These are phyloP conservation scores for Cosmia trapezina DNA, from an alignment of 2,888 invertebrate species.

Conservation along the genomic window DNA sequence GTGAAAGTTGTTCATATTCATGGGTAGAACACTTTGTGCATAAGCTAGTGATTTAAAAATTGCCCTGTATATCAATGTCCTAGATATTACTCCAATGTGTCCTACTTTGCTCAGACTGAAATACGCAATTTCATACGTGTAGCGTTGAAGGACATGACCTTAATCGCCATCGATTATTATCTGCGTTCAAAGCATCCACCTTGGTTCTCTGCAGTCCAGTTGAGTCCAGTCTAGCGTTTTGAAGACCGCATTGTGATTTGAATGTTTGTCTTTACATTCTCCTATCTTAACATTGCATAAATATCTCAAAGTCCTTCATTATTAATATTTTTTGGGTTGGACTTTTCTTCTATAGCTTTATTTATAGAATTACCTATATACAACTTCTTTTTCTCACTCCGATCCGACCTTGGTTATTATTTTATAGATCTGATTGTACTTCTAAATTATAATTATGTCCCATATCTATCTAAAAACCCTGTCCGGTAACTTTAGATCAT, in stretches of 20 bases:
- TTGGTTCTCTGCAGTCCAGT: constrained; percentile 32
- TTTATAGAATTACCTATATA: neutral
- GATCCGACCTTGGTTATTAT: neutral
- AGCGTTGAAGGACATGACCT: constrained; percentile 47
- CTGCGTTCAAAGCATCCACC: constrained; percentile 39
- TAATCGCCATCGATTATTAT: constrained; percentile 57
- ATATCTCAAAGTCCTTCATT: neutral
- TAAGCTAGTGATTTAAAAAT: too few relatives aligned
- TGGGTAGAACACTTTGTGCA: too few relatives aligned
- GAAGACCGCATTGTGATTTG: neutral
- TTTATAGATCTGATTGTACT: neutral
- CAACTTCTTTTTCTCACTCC: neutral
- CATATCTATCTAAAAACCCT: neutral
- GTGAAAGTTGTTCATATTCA: too few relatives aligned
- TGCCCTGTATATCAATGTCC: neutral
- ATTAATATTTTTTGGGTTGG: neutral
- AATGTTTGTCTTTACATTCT: neutral
- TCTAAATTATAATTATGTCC: neutral
- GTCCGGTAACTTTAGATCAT: too few relatives aligned
- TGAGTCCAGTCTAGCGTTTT: constrained; percentile 21
- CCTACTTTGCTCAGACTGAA: constrained; percentile 25
- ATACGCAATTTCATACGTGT: constrained; percentile 49
- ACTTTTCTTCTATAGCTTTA: neutral
- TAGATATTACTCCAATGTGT: constrained; percentile 7
- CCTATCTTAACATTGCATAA: neutral